Percentiles rank a stretch among this genome's conserved stretches.
These are phyloP conservation scores for Jaculus jaculus DNA, from an alignment of 2,113 vertebrate genomes.

Conservation along the genomic window DNA sequence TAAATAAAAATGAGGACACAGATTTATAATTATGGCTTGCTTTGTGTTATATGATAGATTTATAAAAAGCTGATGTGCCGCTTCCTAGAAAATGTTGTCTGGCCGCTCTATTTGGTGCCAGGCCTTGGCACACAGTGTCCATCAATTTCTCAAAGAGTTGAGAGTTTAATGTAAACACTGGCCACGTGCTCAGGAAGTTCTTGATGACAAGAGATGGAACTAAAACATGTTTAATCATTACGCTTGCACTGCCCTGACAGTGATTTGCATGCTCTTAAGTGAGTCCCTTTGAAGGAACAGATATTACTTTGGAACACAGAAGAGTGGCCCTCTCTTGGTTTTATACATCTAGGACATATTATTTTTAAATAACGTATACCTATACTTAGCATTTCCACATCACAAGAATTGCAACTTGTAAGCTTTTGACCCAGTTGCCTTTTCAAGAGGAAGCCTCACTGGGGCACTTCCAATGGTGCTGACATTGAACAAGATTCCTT, in stretches of 20 bases:
- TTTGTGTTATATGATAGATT: not conserved
- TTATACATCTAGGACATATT: constrained; percentile 28
- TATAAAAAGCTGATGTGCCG: constrained; percentile 11
- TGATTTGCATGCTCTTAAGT: not conserved
- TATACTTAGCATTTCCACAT: constrained; percentile 32
- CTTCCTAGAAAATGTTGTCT: not conserved
- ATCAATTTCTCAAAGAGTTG: not conserved
- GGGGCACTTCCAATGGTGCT: not conserved
- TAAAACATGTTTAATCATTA: not conserved
- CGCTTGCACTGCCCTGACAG: not conserved
- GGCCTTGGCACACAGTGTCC: not conserved
- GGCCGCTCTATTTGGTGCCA: not conserved
- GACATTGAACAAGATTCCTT: not conserved
- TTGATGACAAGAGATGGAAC: not conserved
- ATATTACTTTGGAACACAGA: not conserved
- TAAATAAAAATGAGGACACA: not conserved
- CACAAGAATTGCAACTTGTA: constrained; percentile 3
- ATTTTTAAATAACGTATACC: constrained; percentile 28
- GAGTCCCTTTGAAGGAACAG: not conserved
- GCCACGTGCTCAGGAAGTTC: not conserved
- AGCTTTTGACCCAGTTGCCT: constrained; percentile 36
- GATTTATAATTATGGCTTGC: not conserved
- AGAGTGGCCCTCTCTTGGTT: not conserved
- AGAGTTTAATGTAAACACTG: not conserved
- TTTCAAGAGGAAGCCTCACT: not conserved